phyloP scores from a whole-genome alignment of 2,888 invertebrate genomes.

The Escarpia spicata region DNA sequence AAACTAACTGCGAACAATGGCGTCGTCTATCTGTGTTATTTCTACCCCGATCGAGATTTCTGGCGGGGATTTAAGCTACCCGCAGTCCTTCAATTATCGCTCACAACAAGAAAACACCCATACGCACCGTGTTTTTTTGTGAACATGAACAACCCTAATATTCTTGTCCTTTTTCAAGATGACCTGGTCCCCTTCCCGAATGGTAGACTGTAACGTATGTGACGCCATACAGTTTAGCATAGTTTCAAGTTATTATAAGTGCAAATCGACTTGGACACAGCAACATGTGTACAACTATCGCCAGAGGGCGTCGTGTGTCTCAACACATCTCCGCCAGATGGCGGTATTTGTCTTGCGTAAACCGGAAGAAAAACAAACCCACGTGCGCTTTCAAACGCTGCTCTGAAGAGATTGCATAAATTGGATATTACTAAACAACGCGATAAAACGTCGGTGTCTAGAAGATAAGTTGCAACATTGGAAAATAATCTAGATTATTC shows the following conservation, averaged over 20 bases:
- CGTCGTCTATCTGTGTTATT: no score
- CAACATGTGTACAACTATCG: neutral
- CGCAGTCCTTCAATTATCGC: neutral
- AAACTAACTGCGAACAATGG: no score
- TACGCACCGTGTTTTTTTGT: neutral
- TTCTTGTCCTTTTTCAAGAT: neutral
- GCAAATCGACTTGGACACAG: neutral
- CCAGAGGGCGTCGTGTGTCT: neutral
- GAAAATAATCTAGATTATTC: neutral
- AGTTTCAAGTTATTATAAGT: neutral
- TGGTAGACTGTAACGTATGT: neutral
- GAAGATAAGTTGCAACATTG: neutral
- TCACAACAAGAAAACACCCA: neutral
- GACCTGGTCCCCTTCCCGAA: neutral
- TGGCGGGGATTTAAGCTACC: no score
- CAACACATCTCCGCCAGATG: neutral
- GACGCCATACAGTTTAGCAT: neutral
- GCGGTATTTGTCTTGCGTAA: neutral
- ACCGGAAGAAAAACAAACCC: neutral
- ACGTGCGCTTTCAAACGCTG: slow-evolving; percentile 5
- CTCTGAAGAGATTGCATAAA: neutral
- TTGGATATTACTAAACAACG: neutral
- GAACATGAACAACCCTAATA: neutral
- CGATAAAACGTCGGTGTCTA: neutral
- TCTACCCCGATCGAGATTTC: no score